phyloP scores from a whole-genome alignment of 2,797 vertebrate genomes.

The Urocyon cinereoargenteus region DNA sequence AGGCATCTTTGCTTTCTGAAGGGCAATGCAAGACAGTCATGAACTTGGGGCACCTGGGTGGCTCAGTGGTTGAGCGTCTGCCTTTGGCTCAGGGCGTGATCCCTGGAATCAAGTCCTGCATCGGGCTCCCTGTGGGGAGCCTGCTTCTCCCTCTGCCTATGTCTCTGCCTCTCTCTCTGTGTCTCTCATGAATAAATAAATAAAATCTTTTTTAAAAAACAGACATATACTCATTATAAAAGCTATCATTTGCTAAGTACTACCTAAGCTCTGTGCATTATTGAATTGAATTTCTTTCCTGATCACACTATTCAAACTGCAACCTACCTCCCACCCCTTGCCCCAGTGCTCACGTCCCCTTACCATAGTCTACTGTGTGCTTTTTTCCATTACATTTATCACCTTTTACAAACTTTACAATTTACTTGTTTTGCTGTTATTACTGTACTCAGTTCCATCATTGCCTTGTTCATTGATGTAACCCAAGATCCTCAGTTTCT shows the following conservation, averaged over 20 bases:
- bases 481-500: slow-evolving; percentile 23
- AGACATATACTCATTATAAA: background rate
- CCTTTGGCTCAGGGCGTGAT: too few relatives aligned
- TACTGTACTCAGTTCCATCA: background rate
- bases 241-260: background rate
- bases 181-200: too few relatives aligned
- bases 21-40: background rate
- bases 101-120: too few relatives aligned
- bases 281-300: background rate
- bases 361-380: background rate
- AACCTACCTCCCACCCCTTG: background rate
- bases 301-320: background rate
- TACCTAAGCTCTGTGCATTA: background rate
- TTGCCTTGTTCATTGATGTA: background rate
- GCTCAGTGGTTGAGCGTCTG: too few relatives aligned
- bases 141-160: too few relatives aligned
- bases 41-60: background rate
- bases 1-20: slow-evolving; percentile 24
- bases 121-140: too few relatives aligned
- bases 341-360: background rate
- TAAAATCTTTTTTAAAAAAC: background rate
- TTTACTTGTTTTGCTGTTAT: background rate
- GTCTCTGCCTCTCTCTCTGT: too few relatives aligned
- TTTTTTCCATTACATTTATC: background rate
- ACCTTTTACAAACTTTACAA: background rate